phyloP scores from a whole-genome alignment of 2,113 vertebrate species.

The Anas platyrhynchos region DNA sequence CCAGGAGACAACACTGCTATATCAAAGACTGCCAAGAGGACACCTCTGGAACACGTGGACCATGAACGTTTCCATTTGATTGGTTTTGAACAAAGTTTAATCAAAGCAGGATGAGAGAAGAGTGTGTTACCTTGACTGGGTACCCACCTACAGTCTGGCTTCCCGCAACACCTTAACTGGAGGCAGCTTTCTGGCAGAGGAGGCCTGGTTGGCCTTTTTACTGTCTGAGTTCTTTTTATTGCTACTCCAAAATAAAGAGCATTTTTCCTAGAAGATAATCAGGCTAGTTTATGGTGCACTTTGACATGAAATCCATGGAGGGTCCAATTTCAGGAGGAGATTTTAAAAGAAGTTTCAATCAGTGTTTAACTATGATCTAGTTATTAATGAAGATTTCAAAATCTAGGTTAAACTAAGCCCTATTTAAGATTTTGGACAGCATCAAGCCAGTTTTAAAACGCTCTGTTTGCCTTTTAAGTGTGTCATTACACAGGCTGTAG shows the following conservation, averaged over 20 bases:
- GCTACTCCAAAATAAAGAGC: constrained; percentile 82
- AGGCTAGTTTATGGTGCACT: constrained; percentile 72
- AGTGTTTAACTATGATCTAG: background rate
- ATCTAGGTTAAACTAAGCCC: background rate
- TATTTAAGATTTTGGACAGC: background rate
- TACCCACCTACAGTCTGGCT: constrained; percentile 81
- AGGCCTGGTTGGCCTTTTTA: constrained; percentile 74
- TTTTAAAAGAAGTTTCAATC: background rate
- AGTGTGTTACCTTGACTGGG: constrained; percentile 47
- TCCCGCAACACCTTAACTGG: constrained; percentile 70
- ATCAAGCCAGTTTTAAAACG: constrained; percentile 57
- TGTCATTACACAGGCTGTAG: background rate
- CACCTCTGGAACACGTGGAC: background rate
- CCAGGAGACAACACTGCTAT: background rate
- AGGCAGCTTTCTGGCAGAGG: constrained; percentile 69
- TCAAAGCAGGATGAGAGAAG: background rate
- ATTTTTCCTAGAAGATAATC: constrained; percentile 84
- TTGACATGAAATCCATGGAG: background rate
- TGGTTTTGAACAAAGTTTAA: constrained; percentile 19
- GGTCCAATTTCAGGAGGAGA: background rate
- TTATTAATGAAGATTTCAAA: background rate
- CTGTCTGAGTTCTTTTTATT: constrained; percentile 78
- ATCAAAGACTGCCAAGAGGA: background rate
- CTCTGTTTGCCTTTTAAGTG: background rate
- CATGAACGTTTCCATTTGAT: background rate